Conservation (phyloP, 2,797 vertebrate genomes). For the Bradypus variegatus region DNA sequence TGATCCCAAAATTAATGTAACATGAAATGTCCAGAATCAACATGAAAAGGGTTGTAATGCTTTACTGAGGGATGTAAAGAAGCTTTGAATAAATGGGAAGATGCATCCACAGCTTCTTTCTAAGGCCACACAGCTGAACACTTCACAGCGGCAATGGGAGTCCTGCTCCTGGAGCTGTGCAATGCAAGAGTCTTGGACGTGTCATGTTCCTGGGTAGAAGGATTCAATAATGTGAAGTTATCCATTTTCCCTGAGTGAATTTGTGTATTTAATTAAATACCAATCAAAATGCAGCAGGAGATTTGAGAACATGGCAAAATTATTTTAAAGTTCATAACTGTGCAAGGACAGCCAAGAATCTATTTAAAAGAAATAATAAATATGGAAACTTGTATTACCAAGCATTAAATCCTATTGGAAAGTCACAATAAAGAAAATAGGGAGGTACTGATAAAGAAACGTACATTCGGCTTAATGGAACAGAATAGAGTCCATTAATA, state of each 20-base stretch:
- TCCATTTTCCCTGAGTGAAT: not conserved
- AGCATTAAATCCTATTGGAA: not conserved
- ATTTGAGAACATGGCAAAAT: constrained; percentile 3
- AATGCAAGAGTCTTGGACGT: not conserved
- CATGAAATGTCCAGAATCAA: not conserved
- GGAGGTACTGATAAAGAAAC: not conserved
- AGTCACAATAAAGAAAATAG: not conserved
- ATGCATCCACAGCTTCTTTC: not conserved
- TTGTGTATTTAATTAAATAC: not conserved
- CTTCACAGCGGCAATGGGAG: not conserved
- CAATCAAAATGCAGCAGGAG: not conserved
- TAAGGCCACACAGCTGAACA: not conserved
- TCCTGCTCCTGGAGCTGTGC: not conserved
- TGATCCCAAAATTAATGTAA: not conserved
- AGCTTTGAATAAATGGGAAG: not conserved
- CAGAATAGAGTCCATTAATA: not conserved
- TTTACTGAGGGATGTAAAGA: not conserved
- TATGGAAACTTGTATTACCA: not conserved
- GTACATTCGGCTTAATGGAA: not conserved
- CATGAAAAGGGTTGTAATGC: not conserved
- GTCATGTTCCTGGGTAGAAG: not conserved
- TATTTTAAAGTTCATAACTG: not conserved
- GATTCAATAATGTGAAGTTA: not conserved
- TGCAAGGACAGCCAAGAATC: not conserved
- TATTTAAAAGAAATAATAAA: constrained; percentile 23